Conservation (phyloP, 2,888 invertebrate genomes). For the Caenorhabditis virilis region DNA sequence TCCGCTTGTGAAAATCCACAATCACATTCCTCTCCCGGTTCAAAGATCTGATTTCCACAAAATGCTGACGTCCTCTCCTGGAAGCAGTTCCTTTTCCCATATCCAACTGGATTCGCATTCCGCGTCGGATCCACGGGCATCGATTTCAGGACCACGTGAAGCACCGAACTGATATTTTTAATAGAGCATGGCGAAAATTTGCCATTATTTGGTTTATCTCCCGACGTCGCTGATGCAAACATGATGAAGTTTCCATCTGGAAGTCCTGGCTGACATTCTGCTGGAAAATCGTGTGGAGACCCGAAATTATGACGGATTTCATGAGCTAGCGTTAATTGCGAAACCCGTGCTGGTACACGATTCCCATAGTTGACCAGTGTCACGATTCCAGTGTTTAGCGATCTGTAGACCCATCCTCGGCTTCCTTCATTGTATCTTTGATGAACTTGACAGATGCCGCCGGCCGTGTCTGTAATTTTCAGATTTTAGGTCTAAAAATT, state of each 20-base stretch:
- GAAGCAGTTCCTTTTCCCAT: conserved; percentile 90
- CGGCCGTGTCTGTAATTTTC: conserved; percentile 88
- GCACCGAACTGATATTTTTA: conserved; percentile 60
- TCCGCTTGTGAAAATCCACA: conserved; percentile 86
- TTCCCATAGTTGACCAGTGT: conserved; percentile 97
- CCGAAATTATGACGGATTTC: conserved; percentile 99
- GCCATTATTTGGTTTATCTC: conserved; percentile 95
- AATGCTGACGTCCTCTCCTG: conserved; percentile 91
- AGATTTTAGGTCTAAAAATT: too few relatives aligned
- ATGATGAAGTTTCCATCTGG: conserved; percentile 95
- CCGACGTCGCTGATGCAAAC: conserved; percentile 94
- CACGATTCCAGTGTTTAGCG: conserved; percentile 96
- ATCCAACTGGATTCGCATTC: conserved; percentile 50
- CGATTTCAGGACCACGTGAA: conserved; percentile 60
- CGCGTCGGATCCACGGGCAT: conserved; percentile 61
- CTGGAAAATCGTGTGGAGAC: conserved; percentile 75
- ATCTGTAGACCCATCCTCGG: conserved; percentile 89
- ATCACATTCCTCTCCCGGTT: conserved; percentile 96
- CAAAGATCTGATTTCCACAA: conserved; percentile 98
- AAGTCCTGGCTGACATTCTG: conserved; percentile 84
- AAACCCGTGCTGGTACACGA: conserved; percentile 93
- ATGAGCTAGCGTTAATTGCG: conserved; percentile 94
- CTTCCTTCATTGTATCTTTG: conserved; percentile 91
- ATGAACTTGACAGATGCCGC: conserved; percentile 95
- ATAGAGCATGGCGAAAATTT: conserved; percentile 76